These are phyloP conservation scores for Eremophila alpestris DNA, from an alignment of 2,797 vertebrate species.

Conservation along the genomic window DNA sequence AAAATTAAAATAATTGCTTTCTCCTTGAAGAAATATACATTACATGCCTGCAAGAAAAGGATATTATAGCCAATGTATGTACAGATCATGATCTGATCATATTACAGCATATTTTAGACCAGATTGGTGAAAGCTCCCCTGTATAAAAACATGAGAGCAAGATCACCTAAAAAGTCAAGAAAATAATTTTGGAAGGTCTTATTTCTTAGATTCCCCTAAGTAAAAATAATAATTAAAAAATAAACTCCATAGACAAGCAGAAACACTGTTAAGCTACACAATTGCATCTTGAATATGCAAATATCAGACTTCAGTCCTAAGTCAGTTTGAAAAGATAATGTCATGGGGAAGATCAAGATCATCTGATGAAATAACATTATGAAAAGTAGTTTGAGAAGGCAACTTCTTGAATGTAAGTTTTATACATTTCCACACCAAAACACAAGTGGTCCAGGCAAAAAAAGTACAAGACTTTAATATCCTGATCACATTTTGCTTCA, in stretches of 20 bases:
- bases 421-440: slow-evolving; percentile 47
- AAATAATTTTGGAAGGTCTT: slow-evolving; percentile 24
- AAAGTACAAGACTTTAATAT: slow-evolving; percentile 56
- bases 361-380: slow-evolving; percentile 66
- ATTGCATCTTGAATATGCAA: slow-evolving; percentile 57
- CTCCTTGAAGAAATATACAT: not conserved
- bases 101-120: not conserved
- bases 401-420: not conserved
- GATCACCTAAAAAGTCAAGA: slow-evolving; percentile 4
- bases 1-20: slow-evolving; percentile 23
- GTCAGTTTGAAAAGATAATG: slow-evolving; percentile 66
- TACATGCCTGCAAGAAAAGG: not conserved
- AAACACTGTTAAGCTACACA: slow-evolving; percentile 42
- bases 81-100: not conserved
- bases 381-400: slow-evolving; percentile 60
- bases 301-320: slow-evolving; percentile 55
- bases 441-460: slow-evolving; percentile 38
- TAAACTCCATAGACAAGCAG: slow-evolving; percentile 33
- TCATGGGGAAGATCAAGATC: slow-evolving; percentile 71
- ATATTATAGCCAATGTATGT: not conserved
- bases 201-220: slow-evolving; percentile 45
- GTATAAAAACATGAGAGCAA: slow-evolving; percentile 33
- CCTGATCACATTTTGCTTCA: slow-evolving; percentile 50
- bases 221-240: slow-evolving; percentile 22
- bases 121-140: slow-evolving; percentile 8